Evolutionary conservation across 1,140 invertebrate species (phyloP).

Genomic region (Streblospio benedicti): DNA sequence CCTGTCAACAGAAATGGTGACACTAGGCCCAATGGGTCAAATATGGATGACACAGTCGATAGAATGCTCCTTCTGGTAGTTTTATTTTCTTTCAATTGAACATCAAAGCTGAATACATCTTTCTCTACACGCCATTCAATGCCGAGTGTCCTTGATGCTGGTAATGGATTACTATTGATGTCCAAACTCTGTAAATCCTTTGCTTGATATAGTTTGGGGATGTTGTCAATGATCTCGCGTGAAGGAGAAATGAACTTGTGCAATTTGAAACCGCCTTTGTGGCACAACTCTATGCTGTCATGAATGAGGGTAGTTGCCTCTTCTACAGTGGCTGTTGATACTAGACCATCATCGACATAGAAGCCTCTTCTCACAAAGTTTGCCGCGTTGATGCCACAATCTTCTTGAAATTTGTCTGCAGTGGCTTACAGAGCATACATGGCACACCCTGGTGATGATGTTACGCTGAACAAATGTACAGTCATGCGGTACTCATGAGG

Average conservation of each 20-base stretch:
- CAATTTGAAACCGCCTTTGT: background rate
- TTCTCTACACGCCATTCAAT: background rate
- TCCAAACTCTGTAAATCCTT: background rate
- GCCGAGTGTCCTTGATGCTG: slow-evolving; percentile 1
- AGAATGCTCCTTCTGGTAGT: slow-evolving; percentile 8
- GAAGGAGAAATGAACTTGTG: background rate
- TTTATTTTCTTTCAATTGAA: background rate
- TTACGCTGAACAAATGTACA: slow-evolving; percentile 17
- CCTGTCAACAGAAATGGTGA: slow-evolving; percentile 3
- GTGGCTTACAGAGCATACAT: slow-evolving; percentile 17
- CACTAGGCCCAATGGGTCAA: slow-evolving; percentile 24
- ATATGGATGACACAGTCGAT: slow-evolving; percentile 14
- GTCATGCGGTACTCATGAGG: too few relatives aligned
- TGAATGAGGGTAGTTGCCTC: background rate
- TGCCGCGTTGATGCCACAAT: background rate
- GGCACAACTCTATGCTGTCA: background rate
- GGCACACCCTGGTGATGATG: slow-evolving; percentile 17
- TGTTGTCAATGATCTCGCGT: background rate
- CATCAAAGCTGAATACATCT: slow-evolving; percentile 6
- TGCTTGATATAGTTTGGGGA: background rate
- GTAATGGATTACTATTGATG: background rate
- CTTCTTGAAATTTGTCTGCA: background rate
- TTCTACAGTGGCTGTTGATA: background rate
- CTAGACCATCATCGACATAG: slow-evolving; percentile 4
- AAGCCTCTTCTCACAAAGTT: background rate